Percentiles rank a stretch among this genome's conserved stretches.
phyloP scores from a whole-genome alignment of 2,113 vertebrate genomes.

The Buteo buteo region DNA sequence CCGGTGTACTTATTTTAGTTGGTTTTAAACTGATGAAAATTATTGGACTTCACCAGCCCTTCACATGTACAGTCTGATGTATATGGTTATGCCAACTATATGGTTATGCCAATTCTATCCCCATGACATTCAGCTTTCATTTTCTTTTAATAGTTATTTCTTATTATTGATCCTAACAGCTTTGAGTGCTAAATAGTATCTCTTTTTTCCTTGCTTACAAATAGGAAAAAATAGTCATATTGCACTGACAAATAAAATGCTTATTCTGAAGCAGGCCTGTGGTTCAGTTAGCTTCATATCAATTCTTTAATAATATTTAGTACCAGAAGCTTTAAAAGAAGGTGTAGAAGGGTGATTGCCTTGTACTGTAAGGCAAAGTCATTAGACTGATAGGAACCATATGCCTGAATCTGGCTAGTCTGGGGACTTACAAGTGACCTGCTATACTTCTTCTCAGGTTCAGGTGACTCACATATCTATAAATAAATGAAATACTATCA shows the following conservation, averaged over 20 bases:
- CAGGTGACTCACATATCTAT: neutral
- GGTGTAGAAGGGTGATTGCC: neutral
- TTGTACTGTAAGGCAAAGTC: neutral
- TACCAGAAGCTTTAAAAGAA: neutral
- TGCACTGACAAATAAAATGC: neutral
- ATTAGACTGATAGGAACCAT: neutral
- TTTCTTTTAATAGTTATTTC: neutral
- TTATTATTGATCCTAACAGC: neutral
- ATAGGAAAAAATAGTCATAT: neutral
- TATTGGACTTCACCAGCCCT: neutral
- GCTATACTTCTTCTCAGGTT: neutral
- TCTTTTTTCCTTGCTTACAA: neutral
- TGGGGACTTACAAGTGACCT: neutral
- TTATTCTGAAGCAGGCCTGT: neutral
- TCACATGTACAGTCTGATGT: neutral
- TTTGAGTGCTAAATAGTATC: neutral
- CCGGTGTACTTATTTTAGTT: neutral
- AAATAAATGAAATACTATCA: neutral
- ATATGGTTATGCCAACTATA: neutral
- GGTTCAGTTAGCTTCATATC: neutral
- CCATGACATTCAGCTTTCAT: neutral
- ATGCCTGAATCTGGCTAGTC: neutral
- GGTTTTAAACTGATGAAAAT: neutral
- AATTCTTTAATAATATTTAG: neutral
- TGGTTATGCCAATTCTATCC: neutral